phyloP scores from a whole-genome alignment of 2,888 invertebrate genomes.

The Colostygia pectinataria region DNA sequence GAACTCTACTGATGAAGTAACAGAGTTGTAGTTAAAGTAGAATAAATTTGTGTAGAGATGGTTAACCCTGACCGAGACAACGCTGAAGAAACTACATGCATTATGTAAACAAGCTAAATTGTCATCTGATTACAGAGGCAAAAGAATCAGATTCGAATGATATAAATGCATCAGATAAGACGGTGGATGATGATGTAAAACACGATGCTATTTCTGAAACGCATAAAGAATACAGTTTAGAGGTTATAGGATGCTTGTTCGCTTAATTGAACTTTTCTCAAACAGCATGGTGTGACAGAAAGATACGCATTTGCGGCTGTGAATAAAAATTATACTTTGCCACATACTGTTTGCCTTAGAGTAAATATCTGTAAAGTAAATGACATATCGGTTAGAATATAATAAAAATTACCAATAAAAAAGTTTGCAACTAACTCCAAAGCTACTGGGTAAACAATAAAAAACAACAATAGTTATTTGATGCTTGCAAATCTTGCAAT shows the following conservation, averaged over 20 bases:
- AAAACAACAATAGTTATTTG: too few relatives aligned
- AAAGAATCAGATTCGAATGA: constrained; percentile 55
- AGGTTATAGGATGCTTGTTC: constrained; percentile 64
- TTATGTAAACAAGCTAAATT: constrained; percentile 54
- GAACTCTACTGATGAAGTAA: constrained; percentile 67
- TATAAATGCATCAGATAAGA: constrained; percentile 50
- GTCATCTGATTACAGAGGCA: constrained; percentile 46
- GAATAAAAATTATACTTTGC: background rate
- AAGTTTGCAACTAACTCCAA: too few relatives aligned
- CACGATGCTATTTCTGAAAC: constrained; percentile 55
- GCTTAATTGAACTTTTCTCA: constrained; percentile 60
- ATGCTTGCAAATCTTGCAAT: too few relatives aligned
- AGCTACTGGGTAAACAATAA: too few relatives aligned
- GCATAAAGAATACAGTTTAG: constrained; percentile 62
- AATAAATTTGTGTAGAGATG: constrained; percentile 56
- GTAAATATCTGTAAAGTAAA: too few relatives aligned
- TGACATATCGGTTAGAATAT: too few relatives aligned
- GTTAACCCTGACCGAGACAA: constrained; percentile 52
- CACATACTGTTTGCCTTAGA: too few relatives aligned
- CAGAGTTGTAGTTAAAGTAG: constrained; percentile 70
- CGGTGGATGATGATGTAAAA: constrained; percentile 53
- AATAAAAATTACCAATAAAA: too few relatives aligned
- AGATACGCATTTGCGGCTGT: background rate
- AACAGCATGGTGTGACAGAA: constrained; percentile 4
- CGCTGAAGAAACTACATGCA: constrained; percentile 48